Evolutionary conservation across 1,140 invertebrate genomes (phyloP), one percentile per base, ranked within the genome.

Genomic region (Drosophila ironensis): DNA sequence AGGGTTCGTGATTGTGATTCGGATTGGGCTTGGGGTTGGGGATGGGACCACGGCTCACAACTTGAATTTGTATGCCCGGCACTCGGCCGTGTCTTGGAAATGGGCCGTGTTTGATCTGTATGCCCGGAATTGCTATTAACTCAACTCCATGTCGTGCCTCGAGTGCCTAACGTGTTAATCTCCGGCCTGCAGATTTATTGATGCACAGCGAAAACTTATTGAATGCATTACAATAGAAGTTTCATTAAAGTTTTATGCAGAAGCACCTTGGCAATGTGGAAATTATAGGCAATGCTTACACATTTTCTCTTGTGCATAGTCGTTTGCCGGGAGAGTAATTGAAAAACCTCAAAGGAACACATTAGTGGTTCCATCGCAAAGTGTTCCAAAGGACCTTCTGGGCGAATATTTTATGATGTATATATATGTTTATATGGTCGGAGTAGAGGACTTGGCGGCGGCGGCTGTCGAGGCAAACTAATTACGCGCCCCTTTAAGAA

Each of bases 401-500:
- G 45, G 7, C 16, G 27, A 42, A 38, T 48, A 61, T 57, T n/a
- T 57, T 60, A 52, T 70, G 53, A 24, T 47, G 54, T 51, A 72
- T 45, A 57, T 60, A 51, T 51, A 54, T 53, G n/a, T 42, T 1
- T 30, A 30, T 30, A 22, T 17, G 45, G 24, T 20, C 33, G 7
- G 14, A 6, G 40, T 16, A 9, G 6, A 33, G 47, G 9, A 57
- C 47, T 71, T 33, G 46, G 38, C 38, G 35, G 52, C 48, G 46
- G 38, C 38, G 35, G 52, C 48, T 66, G 50, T 46, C 72, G 33
- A 59, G 69, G 69, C 63, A 61, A 82, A 82, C 78, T 84, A 84
- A 84, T 84, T 84, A 84, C 64, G 69, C 80, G 78, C 73, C 59
- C 72, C 73, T 84, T 86, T 74, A 74, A 78, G 78, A 84, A 84